A percentile compares a stretch with the other conserved stretches of the same genome.
Conservation (phyloP, 1,140 invertebrate species). For the Drosophila bocqueti region DNA sequence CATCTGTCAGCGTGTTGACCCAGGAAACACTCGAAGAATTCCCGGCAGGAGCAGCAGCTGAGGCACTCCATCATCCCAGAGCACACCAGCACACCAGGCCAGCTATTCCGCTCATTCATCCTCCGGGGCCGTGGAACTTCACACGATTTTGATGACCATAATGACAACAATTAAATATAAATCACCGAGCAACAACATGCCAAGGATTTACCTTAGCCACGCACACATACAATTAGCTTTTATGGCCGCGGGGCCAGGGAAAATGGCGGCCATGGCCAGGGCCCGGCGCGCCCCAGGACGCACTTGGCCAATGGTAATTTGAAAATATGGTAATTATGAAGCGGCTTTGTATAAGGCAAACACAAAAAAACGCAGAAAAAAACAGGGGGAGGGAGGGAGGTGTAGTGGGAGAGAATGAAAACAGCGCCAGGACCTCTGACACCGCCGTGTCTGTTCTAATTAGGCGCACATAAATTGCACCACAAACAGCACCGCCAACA, state of each 20-base stretch:
- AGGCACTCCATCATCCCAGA: slow-evolving; percentile 44
- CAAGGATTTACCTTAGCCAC: slow-evolving; percentile 53
- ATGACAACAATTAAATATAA: slow-evolving; percentile 84
- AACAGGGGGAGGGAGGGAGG: background rate
- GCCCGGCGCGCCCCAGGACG: slow-evolving; percentile 17
- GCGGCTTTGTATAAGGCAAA: slow-evolving; percentile 49
- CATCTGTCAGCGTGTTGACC: slow-evolving; percentile 48
- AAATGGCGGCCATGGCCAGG: slow-evolving; percentile 53
- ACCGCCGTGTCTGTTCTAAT: slow-evolving; percentile 73
- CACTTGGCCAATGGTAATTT: slow-evolving; percentile 77
- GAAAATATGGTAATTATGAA: slow-evolving; percentile 83
- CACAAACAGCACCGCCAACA: slow-evolving; percentile 39
- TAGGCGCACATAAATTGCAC: slow-evolving; percentile 75
- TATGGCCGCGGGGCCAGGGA: slow-evolving; percentile 65
- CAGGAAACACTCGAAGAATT: slow-evolving; percentile 40
- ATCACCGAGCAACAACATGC: slow-evolving; percentile 69
- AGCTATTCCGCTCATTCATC: background rate
- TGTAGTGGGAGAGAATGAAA: background rate
- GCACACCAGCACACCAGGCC: background rate
- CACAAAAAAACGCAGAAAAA: slow-evolving; percentile 18
- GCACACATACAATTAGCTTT: slow-evolving; percentile 82
- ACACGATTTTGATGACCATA: slow-evolving; percentile 77
- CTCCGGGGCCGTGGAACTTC: slow-evolving; percentile 28
- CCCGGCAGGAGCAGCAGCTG: slow-evolving; percentile 25
- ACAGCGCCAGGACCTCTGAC: slow-evolving; percentile 49